Percentiles rank a stretch among this genome's conserved stretches.
phyloP scores from a whole-genome alignment of 2,888 invertebrate species.

The Conus canariensis region DNA sequence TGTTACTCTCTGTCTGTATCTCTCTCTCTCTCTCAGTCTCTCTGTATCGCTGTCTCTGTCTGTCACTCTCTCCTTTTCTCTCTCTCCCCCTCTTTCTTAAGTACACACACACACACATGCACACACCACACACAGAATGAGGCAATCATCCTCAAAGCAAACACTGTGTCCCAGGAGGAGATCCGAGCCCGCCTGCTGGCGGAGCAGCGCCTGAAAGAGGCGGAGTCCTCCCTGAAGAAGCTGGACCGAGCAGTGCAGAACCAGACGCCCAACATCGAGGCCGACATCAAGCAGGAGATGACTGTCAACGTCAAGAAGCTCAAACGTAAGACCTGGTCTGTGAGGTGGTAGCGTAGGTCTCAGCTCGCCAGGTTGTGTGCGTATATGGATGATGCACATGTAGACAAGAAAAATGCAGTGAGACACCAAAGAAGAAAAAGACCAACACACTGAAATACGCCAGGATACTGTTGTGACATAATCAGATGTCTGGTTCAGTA shows the following conservation, averaged over 20 bases:
- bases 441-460: too few species aligned
- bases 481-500: too few species aligned
- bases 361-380: background rate
- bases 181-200: slow-evolving; percentile 79
- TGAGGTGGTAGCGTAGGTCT: background rate
- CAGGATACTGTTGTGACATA: too few species aligned
- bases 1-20: too few species aligned
- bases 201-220: slow-evolving; percentile 75
- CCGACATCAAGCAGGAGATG: slow-evolving; percentile 78
- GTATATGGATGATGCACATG: too few species aligned
- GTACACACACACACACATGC: background rate
- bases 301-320: slow-evolving; percentile 79
- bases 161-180: slow-evolving; percentile 74
- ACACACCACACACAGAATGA: background rate
- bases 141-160: background rate
- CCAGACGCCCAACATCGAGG: slow-evolving; percentile 70
- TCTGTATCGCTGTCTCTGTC: background rate
- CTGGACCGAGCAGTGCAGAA: slow-evolving; percentile 77
- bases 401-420: too few species aligned
- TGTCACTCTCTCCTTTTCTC: background rate
- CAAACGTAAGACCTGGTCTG: slow-evolving; percentile 70
- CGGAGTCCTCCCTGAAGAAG: slow-evolving; percentile 77
- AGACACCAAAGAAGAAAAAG: too few species aligned
- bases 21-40: too few species aligned
- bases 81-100: background rate